Evolutionary conservation across 2,113 vertebrate genomes (phyloP), one percentile per base, ranked within the genome.

Genomic region (Myiagra hebetior): DNA sequence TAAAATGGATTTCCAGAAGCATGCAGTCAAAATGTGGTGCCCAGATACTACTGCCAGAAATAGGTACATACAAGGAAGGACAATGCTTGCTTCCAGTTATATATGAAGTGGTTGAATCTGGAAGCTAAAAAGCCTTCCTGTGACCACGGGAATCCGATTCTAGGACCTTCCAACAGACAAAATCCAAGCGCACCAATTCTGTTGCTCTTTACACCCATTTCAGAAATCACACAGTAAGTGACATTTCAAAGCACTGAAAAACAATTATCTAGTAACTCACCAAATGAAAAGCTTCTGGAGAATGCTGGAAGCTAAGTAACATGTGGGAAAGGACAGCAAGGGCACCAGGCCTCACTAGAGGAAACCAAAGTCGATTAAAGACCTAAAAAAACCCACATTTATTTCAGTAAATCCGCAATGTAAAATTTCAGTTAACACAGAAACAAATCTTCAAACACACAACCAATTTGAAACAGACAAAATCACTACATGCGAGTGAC

Each of bases 281-380:
- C 99, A 99, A 98, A 97, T 99, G 99, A 97, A 99, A 99, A 80
- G 99, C 99, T 98, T 99, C 99, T 30, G 99, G 99, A 97, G 99
- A 99, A 97, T 99, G 99, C 97, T 99, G 99, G 98, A 99, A 99
- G 96, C 99, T 99, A 81, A 99, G 99, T 94, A 99, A 98, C 99
- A 99, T 99, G 89, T 99, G 99, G 81, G 99, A 99, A 87, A 99
- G 99, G 63, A 99, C 99, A 49, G 98, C 98, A 77, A 99, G 97
- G 63, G 99, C 99, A 97, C 99, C 99, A 96, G 99, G 99, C 80
- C 99, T 98, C 97, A 99, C 99, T 46, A 99, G 98, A 72, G 99
- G 99, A 98, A 99, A 99, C 99, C 99, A 99, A 90, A 99, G 98
- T 84, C 99, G 99, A 97, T 98, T 99, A 97, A 99, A 99, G 41